Conservation (phyloP, 1,140 invertebrate genomes). For the Nasonia vitripennis region DNA sequence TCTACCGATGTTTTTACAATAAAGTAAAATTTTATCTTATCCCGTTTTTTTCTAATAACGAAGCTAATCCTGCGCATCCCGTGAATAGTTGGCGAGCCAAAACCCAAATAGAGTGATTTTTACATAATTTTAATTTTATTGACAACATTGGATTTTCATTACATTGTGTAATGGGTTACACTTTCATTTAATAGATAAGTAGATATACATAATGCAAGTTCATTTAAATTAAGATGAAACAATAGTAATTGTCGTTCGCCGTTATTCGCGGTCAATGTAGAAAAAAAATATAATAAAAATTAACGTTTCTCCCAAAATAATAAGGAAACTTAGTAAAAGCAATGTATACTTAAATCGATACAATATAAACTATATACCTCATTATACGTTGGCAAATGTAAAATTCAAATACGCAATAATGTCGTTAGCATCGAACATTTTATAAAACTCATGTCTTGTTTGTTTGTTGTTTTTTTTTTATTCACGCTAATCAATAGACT, state of each 20-base stretch:
- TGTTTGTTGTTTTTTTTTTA: background rate
- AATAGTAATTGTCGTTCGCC: background rate
- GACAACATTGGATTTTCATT: conserved; percentile 71
- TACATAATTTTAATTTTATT: conserved; percentile 63
- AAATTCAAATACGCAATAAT: conserved; percentile 33
- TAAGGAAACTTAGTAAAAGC: background rate
- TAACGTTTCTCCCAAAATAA: background rate
- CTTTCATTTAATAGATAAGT: conserved; percentile 64
- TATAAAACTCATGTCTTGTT: conserved; percentile 36
- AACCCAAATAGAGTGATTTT: conserved; percentile 54
- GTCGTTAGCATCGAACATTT: conserved; percentile 16
- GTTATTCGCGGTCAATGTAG: background rate
- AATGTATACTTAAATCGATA: background rate
- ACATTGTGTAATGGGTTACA: conserved; percentile 67
- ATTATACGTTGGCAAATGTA: background rate
- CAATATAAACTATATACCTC: conserved; percentile 9
- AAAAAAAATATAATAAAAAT: background rate
- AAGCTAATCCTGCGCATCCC: too few relatives aligned
- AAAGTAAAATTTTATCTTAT: conserved; percentile 41
- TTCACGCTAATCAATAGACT: conserved; percentile 21
- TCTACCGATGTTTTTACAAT: conserved; percentile 28
- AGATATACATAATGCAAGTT: conserved; percentile 63
- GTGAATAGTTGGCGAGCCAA: background rate
- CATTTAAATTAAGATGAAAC: conserved; percentile 20
- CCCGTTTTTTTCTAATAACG: background rate